Evolutionary conservation across 1,140 invertebrate species (phyloP).

Genomic region (Panagrolaimus sp.): DNA sequence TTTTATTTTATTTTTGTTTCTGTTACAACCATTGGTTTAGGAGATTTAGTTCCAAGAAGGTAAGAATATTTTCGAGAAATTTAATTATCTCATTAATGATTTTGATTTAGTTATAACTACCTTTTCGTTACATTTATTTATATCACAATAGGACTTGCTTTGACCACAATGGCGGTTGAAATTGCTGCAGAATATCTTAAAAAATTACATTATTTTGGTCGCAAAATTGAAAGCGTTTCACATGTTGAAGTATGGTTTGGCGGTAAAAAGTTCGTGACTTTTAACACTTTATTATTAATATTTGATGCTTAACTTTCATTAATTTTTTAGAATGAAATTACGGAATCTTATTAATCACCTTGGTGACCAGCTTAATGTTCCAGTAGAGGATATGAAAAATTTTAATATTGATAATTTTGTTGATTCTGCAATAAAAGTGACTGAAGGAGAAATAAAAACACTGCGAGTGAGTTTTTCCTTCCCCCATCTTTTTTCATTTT

Average conservation of each 20-base stretch:
- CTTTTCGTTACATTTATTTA: constrained; percentile 50
- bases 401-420: constrained; percentile 42
- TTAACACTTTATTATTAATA: background rate
- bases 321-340: constrained; percentile 48
- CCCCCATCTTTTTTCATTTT: background rate
- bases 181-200: constrained; percentile 54
- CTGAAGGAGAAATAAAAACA: constrained; percentile 38
- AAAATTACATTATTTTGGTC: constrained; percentile 54
- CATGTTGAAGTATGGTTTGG: constrained; percentile 54
- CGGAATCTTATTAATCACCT: constrained; percentile 50
- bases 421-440: constrained; percentile 42
- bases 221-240: constrained; percentile 53
- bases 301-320: background rate
- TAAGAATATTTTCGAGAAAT: background rate
- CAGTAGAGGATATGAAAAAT: constrained; percentile 35
- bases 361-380: constrained; percentile 51
- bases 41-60: constrained; percentile 47
- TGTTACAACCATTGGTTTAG: constrained; percentile 52
- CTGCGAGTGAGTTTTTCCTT: constrained; percentile 19
- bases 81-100: background rate
- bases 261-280: constrained; percentile 50
- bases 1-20: constrained; percentile 55
- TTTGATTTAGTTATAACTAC: constrained; percentile 31
- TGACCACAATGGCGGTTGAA: constrained; percentile 56
- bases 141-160: constrained; percentile 47